These are phyloP conservation scores for Empidonax alnorum DNA, from an alignment of 2,113 vertebrate genomes.

Conservation along the genomic window DNA sequence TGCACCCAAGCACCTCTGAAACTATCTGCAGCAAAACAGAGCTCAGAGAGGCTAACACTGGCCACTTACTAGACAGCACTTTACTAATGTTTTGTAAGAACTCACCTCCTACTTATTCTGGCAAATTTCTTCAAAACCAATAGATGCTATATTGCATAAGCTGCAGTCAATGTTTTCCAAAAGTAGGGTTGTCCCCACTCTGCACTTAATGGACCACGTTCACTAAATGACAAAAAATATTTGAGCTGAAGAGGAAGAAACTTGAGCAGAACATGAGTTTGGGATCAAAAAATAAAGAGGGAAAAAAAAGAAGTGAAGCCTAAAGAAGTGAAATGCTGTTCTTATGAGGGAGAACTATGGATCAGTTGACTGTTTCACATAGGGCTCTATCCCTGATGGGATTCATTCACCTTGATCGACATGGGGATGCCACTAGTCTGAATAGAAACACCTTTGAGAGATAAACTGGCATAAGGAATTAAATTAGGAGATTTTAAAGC, in stretches of 20 bases:
- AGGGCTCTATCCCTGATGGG: not conserved
- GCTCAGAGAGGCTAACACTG: not conserved
- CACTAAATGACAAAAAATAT: not conserved
- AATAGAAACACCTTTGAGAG: not conserved
- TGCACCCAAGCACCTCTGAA: not conserved
- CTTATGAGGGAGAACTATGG: not conserved
- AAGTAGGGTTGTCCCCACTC: not conserved
- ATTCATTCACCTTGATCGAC: not conserved
- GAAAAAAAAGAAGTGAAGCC: not conserved
- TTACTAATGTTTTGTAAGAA: not conserved
- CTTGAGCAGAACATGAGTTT: not conserved
- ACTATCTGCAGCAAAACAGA: not conserved
- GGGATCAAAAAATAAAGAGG: not conserved
- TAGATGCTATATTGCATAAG: not conserved
- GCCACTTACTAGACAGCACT: not conserved
- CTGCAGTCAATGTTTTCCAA: not conserved
- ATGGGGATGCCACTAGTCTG: not conserved
- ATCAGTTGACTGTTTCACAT: not conserved
- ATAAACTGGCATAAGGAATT: not conserved
- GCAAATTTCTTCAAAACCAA: not conserved
- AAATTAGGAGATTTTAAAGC: not conserved
- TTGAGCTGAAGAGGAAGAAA: not conserved
- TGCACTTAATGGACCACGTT: not conserved
- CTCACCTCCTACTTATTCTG: not conserved
- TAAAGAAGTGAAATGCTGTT: not conserved